Base-by-base conservation (phyloP, 2,113 vertebrate genomes). In the Halichoerus grypus region DNA sequence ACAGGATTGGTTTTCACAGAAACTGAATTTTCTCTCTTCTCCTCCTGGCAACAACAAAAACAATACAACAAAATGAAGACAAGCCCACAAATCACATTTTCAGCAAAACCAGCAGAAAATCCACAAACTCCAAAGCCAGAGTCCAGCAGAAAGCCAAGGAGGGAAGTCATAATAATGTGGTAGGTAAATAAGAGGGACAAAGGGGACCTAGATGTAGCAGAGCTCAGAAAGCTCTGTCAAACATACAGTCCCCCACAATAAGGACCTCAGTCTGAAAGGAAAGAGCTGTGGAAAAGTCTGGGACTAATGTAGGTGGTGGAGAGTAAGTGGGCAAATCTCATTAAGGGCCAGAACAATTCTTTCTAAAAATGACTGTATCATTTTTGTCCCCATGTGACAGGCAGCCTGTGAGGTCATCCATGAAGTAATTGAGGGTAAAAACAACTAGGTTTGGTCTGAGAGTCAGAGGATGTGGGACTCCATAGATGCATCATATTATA, bases 31-130 rank as follows among this genome's bases (percentile, higher is more conserved):
- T 93, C 39, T 90, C 69, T 71, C 49, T 80, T 92, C 33, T 92
- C 49, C 26, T 82, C 79, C 36, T 88, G n/a, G 88, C 26, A 94
- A 95, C 55, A 95, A 87, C 74, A 92, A 79, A 57, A 88, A 72
- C 74, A 83, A 82, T 1, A 79, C 11, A 90, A 59, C 4, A 83
- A 82, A 88, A 90, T 26, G 26, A 88, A 80, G 57, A 76, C 81
- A 90, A 95, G 51, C 9, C 24, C 28, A 69, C 3, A 61, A 61
- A 67, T 63, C 36, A 65, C 15, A 91, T 97, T 96, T 94, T 46
- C 71, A 95, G 69, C 13, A 95, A 93, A 82, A 61, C 13, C 63
- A 88, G 77, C 28, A 93, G 71, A 88, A 81, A 71, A 71, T 36
- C 19, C 22, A 51, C 55, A 55, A 74, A 49, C 51, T 81, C 26